Evolutionary conservation across 2,888 invertebrate species (phyloP).

Genomic region (Trilocha varians): DNA sequence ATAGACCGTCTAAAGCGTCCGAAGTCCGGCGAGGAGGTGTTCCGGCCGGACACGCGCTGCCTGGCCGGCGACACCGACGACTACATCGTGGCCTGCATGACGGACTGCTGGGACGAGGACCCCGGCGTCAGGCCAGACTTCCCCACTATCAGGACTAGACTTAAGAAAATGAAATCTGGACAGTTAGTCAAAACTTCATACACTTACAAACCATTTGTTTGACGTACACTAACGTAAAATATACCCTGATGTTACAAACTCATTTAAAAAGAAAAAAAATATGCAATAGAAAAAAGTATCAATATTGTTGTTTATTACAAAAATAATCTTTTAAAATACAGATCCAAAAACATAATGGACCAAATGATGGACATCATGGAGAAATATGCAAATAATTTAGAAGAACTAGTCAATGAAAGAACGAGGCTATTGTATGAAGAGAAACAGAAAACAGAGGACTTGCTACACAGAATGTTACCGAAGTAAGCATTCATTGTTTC

Average conservation of each 20-base stretch:
- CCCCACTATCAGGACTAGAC: slow-evolving; percentile 80
- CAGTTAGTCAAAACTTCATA: slow-evolving; percentile 73
- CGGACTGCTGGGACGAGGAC: slow-evolving; percentile 91
- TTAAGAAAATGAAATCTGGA: slow-evolving; percentile 93
- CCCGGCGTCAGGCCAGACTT: slow-evolving; percentile 91
- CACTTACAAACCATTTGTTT: no score
- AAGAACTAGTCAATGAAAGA: slow-evolving; percentile 93
- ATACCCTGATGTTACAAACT: neutral
- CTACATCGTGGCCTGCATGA: slow-evolving; percentile 86
- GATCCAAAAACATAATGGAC: slow-evolving; percentile 93
- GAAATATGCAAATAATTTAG: slow-evolving; percentile 94
- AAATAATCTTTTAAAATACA: slow-evolving; percentile 29
- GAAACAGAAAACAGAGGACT: slow-evolving; percentile 92
- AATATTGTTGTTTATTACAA: neutral
- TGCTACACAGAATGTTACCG: slow-evolving; percentile 94
- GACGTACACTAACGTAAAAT: no score
- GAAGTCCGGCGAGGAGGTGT: slow-evolving; percentile 79
- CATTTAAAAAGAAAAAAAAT: no score
- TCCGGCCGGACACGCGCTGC: slow-evolving; percentile 84
- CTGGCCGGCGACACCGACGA: slow-evolving; percentile 82
- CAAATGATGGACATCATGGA: slow-evolving; percentile 99
- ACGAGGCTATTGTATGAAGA: slow-evolving; percentile 92
- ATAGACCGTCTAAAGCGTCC: slow-evolving; percentile 85
- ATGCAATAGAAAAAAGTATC: neutral
- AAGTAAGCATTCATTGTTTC: slow-evolving; percentile 83